Conservation (phyloP, 2,113 vertebrate species). For the Ranitomeya variabilis region DNA sequence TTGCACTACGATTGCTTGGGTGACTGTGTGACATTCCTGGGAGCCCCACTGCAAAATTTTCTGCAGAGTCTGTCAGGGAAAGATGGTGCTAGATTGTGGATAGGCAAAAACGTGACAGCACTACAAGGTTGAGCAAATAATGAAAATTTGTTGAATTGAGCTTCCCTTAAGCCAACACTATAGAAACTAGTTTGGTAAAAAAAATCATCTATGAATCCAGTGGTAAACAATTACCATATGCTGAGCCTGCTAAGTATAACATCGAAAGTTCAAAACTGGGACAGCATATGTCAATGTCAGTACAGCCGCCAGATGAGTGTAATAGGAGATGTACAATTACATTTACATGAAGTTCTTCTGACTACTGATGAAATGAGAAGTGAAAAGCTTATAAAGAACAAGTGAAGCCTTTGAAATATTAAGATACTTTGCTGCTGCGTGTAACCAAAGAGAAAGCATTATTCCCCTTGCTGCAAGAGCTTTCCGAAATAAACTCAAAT, state of each 20-base stretch:
- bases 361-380: neutral
- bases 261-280: slow-evolving; percentile 9
- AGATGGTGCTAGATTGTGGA: too few species aligned
- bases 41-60: too few species aligned
- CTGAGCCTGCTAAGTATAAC: neutral
- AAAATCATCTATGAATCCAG: neutral
- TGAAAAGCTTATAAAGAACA: too few species aligned
- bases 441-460: too few species aligned
- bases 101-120: neutral
- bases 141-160: neutral
- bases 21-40: too few species aligned
- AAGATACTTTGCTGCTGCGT: too few species aligned
- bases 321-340: neutral
- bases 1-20: too few species aligned
- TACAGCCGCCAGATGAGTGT: neutral
- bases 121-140: neutral
- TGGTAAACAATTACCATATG: neutral
- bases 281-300: neutral
- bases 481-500: too few species aligned
- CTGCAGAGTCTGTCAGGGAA: too few species aligned
- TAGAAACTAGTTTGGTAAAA: neutral
- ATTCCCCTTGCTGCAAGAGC: too few species aligned
- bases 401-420: too few species aligned
- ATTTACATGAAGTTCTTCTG: neutral
- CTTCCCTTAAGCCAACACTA: neutral